Evolutionary conservation across 2,888 invertebrate species (phyloP).

Genomic region (Temnothorax unifasciatus): DNA sequence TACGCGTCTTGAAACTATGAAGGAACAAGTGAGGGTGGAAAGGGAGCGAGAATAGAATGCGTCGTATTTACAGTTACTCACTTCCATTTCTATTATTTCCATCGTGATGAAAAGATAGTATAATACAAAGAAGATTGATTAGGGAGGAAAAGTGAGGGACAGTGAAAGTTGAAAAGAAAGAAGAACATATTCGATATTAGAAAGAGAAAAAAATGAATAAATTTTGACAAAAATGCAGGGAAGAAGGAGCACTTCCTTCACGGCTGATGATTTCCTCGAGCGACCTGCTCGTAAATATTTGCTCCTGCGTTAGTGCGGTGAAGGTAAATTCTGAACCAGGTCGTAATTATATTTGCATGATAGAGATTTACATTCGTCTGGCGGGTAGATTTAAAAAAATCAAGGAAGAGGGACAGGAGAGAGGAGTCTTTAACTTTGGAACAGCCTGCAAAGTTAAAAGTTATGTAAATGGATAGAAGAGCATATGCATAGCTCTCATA

Average conservation of each 20-base stretch:
- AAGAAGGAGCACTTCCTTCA: constrained; percentile 47
- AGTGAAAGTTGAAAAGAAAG: background rate
- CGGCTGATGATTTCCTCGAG: constrained; percentile 56
- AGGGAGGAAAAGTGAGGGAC: background rate
- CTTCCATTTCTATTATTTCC: constrained; percentile 15
- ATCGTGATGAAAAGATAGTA: background rate
- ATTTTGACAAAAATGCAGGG: constrained; percentile 66
- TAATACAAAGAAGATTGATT: constrained; percentile 21
- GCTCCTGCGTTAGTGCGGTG: constrained; percentile 71
- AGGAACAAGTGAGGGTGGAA: background rate
- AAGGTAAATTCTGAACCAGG: constrained; percentile 68
- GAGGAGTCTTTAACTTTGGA: background rate
- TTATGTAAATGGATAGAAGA: background rate
- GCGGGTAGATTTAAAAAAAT: constrained; percentile 60
- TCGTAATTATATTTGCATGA: constrained; percentile 72
- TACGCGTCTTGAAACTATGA: constrained; percentile 34
- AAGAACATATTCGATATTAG: background rate
- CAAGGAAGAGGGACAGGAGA: constrained; percentile 17
- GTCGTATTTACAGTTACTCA: constrained; percentile 3
- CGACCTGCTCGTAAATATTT: constrained; percentile 74
- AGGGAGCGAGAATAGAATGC: background rate
- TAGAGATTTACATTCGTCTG: constrained; percentile 38
- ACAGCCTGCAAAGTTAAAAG: constrained; percentile 22
- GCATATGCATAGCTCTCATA: background rate
- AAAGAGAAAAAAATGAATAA: constrained; percentile 17